phyloP scores from a whole-genome alignment of 2,113 vertebrate species.

The Arizona elegans region DNA sequence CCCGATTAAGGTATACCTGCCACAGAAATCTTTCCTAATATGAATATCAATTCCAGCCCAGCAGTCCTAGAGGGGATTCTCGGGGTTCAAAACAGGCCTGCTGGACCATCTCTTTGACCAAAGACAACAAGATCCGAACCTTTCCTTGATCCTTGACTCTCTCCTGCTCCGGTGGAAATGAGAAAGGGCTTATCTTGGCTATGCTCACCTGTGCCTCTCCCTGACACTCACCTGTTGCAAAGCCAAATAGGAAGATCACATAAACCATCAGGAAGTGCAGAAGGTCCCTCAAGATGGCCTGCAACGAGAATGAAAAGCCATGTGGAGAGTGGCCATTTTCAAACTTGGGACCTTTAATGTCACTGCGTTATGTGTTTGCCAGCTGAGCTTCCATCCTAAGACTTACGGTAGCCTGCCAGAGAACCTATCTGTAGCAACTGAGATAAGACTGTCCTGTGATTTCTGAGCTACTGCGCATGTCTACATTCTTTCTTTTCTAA shows the following conservation, averaged over 20 bases:
- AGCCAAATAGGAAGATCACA: constrained; percentile 90
- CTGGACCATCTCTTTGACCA: background rate
- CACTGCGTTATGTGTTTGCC: too few species aligned
- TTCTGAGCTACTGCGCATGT: too few species aligned
- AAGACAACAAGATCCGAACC: background rate
- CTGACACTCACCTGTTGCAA: constrained; percentile 82
- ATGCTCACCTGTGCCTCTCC: background rate
- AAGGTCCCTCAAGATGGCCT: constrained; percentile 93
- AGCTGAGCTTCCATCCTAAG: too few species aligned
- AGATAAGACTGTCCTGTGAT: too few species aligned
- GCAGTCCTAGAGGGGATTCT: background rate
- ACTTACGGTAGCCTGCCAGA: too few species aligned
- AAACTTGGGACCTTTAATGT: background rate
- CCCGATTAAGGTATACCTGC: background rate
- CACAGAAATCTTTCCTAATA: background rate
- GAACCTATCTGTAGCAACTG: too few species aligned
- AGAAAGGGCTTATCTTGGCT: background rate
- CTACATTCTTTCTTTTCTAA: too few species aligned
- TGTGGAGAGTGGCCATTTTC: background rate
- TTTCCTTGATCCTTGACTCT: background rate
- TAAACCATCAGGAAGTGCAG: constrained; percentile 91
- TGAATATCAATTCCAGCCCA: background rate
- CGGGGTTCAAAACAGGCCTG: background rate
- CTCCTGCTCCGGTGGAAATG: background rate
- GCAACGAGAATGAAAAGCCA: constrained; percentile 41